Conservation (phyloP, 2,888 invertebrate species). For the Strigamia maritima region DNA sequence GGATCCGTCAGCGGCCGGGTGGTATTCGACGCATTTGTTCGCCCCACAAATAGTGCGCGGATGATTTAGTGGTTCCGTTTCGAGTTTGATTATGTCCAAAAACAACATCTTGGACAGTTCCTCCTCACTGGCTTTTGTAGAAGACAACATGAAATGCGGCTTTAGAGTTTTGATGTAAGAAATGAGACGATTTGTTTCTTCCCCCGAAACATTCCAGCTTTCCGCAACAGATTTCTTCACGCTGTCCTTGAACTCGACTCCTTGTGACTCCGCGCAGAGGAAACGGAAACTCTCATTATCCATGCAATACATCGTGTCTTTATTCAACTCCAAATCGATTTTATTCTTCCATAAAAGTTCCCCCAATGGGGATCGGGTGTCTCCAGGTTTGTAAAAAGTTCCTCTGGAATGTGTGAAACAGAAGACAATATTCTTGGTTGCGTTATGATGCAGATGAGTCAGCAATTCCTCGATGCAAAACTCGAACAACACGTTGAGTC, state of each 20-base stretch:
- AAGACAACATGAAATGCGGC: background rate
- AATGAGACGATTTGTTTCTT: background rate
- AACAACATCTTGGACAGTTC: background rate
- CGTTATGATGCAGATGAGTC: too few species aligned
- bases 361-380: slow-evolving; percentile 29
- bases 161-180: background rate
- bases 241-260: too few species aligned
- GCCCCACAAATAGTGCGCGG: background rate
- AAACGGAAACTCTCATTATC: too few species aligned
- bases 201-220: background rate
- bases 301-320: too few species aligned
- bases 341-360: too few species aligned
- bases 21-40: background rate
- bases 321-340: too few species aligned
- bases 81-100: background rate
- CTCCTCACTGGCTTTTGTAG: background rate
- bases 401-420: too few species aligned
- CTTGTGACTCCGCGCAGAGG: too few species aligned
- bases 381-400: slow-evolving; percentile 12
- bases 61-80: too few species aligned
- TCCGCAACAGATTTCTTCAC: too few species aligned
- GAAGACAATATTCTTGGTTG: too few species aligned
- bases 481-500: slow-evolving; percentile 42
- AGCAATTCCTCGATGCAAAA: slow-evolving; percentile 44
- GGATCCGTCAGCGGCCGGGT: background rate